phyloP scores from a whole-genome alignment of 2,888 invertebrate species.

The Eledona agricola region DNA sequence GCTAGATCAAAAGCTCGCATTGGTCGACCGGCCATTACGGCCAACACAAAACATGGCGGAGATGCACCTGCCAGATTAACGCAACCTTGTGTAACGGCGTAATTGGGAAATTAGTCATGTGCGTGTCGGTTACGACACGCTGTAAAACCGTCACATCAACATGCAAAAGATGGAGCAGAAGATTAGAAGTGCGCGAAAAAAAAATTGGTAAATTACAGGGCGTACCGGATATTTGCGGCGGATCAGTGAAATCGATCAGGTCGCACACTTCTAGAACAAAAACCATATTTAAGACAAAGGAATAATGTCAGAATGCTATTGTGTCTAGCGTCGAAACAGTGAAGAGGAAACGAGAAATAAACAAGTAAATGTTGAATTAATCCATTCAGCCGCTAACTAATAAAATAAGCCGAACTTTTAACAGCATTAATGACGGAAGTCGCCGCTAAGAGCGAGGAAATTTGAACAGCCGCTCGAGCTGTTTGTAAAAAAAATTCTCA shows the following conservation, averaged over 20 bases:
- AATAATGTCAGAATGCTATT: no score
- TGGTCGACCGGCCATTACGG: constrained; percentile 23
- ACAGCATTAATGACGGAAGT: constrained; percentile 14
- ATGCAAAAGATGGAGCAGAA: constrained; percentile 20
- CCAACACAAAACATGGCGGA: constrained; percentile 31
- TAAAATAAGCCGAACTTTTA: no score
- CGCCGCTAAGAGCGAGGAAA: constrained; percentile 16
- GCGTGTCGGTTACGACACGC: constrained; percentile 15
- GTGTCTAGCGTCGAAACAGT: no score
- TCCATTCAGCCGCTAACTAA: no score
- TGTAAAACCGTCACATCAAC: constrained; percentile 19
- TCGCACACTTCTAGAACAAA: constrained; percentile 26
- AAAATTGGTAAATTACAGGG: constrained; percentile 6
- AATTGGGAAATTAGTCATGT: constrained; percentile 25
- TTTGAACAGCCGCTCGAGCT: constrained; percentile 23
- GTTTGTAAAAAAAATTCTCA: constrained; percentile 20
- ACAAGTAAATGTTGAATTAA: no score
- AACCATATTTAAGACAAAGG: no score
- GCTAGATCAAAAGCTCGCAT: constrained; percentile 21
- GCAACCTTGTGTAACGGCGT: constrained; percentile 15
- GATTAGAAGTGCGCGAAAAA: constrained; percentile 18
- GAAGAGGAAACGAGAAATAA: no score
- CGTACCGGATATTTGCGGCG: constrained; percentile 19
- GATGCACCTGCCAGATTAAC: constrained; percentile 37
- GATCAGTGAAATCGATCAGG: constrained; percentile 8